phyloP scores from a whole-genome alignment of 2,113 vertebrate species.

The Caracal caracal region DNA sequence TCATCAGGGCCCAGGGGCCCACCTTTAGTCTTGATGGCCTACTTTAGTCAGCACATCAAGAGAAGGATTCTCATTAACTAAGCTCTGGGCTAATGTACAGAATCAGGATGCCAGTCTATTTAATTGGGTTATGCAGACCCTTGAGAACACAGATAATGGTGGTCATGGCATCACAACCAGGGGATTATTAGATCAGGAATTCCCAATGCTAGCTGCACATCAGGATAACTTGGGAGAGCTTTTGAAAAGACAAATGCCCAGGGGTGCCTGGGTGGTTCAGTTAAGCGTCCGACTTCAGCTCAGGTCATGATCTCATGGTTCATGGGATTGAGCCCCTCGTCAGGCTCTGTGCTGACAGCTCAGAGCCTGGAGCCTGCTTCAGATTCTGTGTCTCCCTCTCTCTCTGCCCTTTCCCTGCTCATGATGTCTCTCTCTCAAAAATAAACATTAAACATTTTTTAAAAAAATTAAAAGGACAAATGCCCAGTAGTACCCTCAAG shows the following conservation, averaged over 20 bases:
- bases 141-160: neutral
- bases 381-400: too few species aligned
- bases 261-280: too few species aligned
- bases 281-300: too few species aligned
- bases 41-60: neutral
- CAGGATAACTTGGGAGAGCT: neutral
- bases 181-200: neutral
- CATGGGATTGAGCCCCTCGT: too few species aligned
- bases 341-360: too few species aligned
- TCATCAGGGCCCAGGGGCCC: neutral
- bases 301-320: too few species aligned
- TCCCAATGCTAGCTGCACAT: neutral
- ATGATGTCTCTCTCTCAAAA: too few species aligned
- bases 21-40: neutral
- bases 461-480: neutral
- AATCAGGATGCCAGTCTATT: neutral
- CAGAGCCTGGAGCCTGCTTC: too few species aligned
- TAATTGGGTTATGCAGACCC: neutral
- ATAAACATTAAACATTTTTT: too few species aligned
- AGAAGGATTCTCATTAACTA: neutral
- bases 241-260: neutral
- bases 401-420: too few species aligned
- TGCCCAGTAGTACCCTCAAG: neutral
- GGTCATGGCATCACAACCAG: neutral
- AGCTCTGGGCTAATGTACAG: neutral